These are phyloP conservation scores for Chaetoderma sp. DNA, from an alignment of 2,888 invertebrate species.

Conservation along the genomic window DNA sequence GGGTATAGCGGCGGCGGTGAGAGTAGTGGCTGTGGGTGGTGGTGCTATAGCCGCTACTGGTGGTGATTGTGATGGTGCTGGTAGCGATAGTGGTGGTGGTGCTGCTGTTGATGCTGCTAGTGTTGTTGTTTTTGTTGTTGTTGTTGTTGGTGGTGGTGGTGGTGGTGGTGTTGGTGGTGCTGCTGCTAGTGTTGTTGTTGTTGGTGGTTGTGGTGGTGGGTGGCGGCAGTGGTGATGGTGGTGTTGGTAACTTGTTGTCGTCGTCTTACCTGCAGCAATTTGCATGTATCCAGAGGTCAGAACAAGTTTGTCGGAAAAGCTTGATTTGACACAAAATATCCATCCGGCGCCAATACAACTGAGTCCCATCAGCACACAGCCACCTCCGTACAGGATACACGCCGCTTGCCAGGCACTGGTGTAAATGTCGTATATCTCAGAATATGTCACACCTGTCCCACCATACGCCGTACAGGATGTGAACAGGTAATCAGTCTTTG, in stretches of 20 bases:
- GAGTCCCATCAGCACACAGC: constrained; percentile 59
- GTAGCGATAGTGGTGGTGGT: constrained; percentile 3
- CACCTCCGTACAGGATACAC: constrained; percentile 64
- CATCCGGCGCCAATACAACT: constrained; percentile 56
- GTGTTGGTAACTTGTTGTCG: background rate
- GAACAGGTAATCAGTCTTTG: background rate
- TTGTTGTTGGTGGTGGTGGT: too few relatives aligned
- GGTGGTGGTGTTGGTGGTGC: too few relatives aligned
- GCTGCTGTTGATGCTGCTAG: background rate
- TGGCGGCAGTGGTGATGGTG: background rate
- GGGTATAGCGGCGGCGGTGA: background rate
- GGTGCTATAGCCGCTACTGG: background rate
- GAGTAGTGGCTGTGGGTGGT: background rate
- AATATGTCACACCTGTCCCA: too few relatives aligned
- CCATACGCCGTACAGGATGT: background rate
- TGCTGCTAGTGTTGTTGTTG: too few relatives aligned
- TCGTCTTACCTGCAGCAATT: constrained; percentile 58
- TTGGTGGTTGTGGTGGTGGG: too few relatives aligned
- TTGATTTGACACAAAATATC: constrained; percentile 50
- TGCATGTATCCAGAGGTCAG: constrained; percentile 59
- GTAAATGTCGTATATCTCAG: constrained; percentile 42
- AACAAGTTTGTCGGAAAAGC: constrained; percentile 50
- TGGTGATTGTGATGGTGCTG: constrained; percentile 2
- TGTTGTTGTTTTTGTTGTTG: too few relatives aligned
- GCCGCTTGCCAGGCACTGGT: constrained; percentile 64